Evolutionary conservation across 2,113 vertebrate genomes (phyloP), one percentile per base, ranked within the genome.

Genomic region (Euleptes europaea): DNA sequence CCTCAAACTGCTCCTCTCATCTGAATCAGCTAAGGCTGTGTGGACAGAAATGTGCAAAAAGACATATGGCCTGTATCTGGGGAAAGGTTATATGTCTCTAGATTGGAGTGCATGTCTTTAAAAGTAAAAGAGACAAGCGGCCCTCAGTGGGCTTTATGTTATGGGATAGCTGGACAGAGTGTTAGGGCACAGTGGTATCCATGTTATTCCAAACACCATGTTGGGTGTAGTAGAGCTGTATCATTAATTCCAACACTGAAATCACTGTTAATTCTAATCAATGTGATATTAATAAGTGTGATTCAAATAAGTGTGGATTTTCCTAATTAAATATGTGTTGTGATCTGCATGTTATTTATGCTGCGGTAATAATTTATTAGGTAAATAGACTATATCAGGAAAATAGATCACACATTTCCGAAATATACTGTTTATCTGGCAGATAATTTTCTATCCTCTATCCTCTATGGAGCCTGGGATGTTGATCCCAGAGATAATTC

Each of bases 231-330:
- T 19, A 71, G 51, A 21, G 77, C 89, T 84, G 31, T 17, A 81
- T 86, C 57, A 71, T 88, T 66, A 88, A 76, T 40, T 11, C 47
- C 80, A 83, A 82, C 0, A 3, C 83, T 86, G 0, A 0, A 87
- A 89, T 82, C 71, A 81, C 11, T 35, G 35, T 44, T 87, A 72
- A 88, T 5, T 54, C 65, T 76, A 75, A 23, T 57, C 21, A 57
- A 7, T 21, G 19, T 57, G 54, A 0, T 2, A 40, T 19, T 28
- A 85, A 65, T 67, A 81, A 77, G 13, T 66, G 66, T 72, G 77
- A 74, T 83, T 86, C 44, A 44, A 85, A 65, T 67, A 81, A 77
- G 13, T 70, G 69, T 72, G 77, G n/a, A 74, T 83, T 87, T 85
- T 77, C 38, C 77, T 87, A n/a, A 4, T 87, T 90, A 77, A 33